phyloP scores from a whole-genome alignment of 2,113 vertebrate species.

The Paramisgurnus dabryanus region DNA sequence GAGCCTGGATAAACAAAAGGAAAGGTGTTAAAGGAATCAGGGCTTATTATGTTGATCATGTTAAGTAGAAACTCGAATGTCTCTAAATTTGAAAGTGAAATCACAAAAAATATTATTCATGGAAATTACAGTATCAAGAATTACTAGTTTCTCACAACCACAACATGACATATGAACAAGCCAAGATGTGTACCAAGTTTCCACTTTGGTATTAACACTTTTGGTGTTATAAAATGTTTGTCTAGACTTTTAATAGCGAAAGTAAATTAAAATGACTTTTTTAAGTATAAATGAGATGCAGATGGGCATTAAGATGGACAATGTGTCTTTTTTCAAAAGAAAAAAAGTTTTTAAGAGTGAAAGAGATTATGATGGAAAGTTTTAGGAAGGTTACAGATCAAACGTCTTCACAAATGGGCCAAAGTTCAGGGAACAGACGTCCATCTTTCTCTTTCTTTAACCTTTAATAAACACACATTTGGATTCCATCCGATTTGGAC shows the following conservation, averaged over 20 bases:
- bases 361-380: conserved; percentile 1
- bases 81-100: background rate
- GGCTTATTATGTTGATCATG: background rate
- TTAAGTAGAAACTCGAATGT: background rate
- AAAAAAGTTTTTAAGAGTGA: background rate
- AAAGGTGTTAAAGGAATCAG: background rate
- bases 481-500: conserved; percentile 52
- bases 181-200: background rate
- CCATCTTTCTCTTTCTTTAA: conserved; percentile 60
- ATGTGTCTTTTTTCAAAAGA: background rate
- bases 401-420: conserved; percentile 4
- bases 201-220: background rate
- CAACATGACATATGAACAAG: background rate
- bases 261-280: background rate
- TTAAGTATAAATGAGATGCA: conserved; percentile 15
- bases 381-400: background rate
- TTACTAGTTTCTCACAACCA: background rate
- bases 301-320: background rate
- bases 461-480: conserved; percentile 54
- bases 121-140: background rate
- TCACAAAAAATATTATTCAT: background rate
- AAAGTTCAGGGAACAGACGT: conserved; percentile 30
- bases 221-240: background rate
- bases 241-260: background rate
- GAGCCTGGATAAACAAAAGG: conserved; percentile 61